Base-by-base conservation (phyloP, 1,140 invertebrate genomes). In the Eurosta solidaginis region DNA sequence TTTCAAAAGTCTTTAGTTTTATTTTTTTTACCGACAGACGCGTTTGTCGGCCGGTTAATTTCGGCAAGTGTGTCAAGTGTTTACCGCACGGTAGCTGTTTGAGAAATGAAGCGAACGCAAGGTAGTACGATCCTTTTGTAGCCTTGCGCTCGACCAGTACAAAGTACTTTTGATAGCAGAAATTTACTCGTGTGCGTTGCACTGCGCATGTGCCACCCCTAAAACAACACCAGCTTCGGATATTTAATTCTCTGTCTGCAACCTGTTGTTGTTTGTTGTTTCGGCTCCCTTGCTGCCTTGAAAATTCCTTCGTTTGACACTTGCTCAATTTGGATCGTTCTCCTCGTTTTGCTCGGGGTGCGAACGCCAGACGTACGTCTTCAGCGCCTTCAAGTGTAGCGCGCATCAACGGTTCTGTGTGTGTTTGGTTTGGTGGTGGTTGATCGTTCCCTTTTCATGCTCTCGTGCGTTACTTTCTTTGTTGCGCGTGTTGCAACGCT, bases 101-200 rank as follows among this genome's bases (percentile, higher is more conserved):
- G 78, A 79, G 80, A 83, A 86, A 86, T 86, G 85, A 84, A 84
- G 85, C 83, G 81, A 82, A 81, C 83, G 78, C 80, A 83, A 85
- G 84, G 85, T 84, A 84, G 83, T 81, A 80, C 84, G 83, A 85
- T 86, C 85, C 85, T 86, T 86, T 85, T 86, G 85, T 86, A 86
- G 83, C 80, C 80, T 76, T 63, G 36, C 50, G n/a, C 20, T 49
- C 74, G 36, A 29, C 27, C 14, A n/a, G 22, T 42, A 74, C 20
- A 40, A 74, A n/a, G 22, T n/a, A 73, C 20, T 20, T 9, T 17
- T 42, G 36, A 25, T 45, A 27, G 73, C 29, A 40, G 63, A 73
- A 12, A 40, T 20, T 33, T 45, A 36, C 40, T 52, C 36, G 74
- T 76, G 40, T 29, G 22, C 22, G 36, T 22, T 17, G 54, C 27